Evolutionary conservation across 2,113 vertebrate genomes (phyloP), one percentile per base, ranked within the genome.

Genomic region (Amia ocellicauda): DNA sequence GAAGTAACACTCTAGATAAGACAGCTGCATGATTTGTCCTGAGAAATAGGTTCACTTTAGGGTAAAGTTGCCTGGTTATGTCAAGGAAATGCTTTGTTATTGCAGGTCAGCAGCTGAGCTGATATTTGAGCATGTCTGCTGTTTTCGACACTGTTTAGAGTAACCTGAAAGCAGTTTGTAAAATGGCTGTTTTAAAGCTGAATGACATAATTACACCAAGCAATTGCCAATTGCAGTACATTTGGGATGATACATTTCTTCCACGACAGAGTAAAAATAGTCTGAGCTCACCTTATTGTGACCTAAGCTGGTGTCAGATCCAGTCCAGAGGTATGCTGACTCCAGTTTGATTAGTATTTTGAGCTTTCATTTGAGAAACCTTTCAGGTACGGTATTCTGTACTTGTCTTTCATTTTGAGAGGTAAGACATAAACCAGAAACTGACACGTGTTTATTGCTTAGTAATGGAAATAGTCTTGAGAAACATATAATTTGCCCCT

Each of bases 1-100:
- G 20, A 20, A 45, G 11, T 45, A 43, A 14, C 29, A 41, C 31
- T 58, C 56, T 19, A 58, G 17, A 29, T 58, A 36, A 58, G 55
- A 40, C 14, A 45, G 24, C 16, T 45, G 41, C 24, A 17, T 26
- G 58, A 14, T 60, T 13, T 45, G 9, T 47, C 4, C 16, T 2
- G 24, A 9, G 40, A 23, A 20, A 41, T n/a, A 58, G n/a, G 56
- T 41, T 23, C 19, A 58, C 19, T 58, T 22, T 31, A 23, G 31
- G 31, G 28, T 9, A 2, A 8, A 57, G 27, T 28, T 53, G 40
- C 45, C 29, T 47, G 3, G 20, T 58, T 58, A 26, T 50, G 28
- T 58, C 55, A 58, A 50, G 41, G 28, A 66, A 66, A 58, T 23
- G 20, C 17, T 59, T 36, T 66, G 42, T 51, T 58, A n/a, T 58